Conservation (phyloP, 2,888 invertebrate genomes). For the Microctonus aethiopoides region DNA sequence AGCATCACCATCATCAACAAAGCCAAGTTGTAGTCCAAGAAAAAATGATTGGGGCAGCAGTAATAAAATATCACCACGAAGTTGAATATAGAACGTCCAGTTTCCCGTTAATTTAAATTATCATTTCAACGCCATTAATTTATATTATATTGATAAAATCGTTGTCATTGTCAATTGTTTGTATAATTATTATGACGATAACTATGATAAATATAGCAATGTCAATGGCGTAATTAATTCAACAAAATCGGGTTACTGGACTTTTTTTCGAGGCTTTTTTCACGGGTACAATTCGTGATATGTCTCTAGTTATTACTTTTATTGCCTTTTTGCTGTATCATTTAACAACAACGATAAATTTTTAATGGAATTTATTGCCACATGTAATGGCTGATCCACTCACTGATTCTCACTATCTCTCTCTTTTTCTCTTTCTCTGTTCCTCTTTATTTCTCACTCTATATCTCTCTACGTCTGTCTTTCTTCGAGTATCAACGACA, state of each 20-base stretch:
- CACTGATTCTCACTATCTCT: not conserved
- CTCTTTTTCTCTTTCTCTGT: not conserved
- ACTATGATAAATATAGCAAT: conserved; percentile 25
- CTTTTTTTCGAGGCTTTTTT: conserved; percentile 54
- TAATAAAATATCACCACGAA: conserved; percentile 38
- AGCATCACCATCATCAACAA: conserved; percentile 45
- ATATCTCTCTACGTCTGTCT: not conserved
- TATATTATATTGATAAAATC: conserved; percentile 30
- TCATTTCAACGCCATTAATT: conserved; percentile 31
- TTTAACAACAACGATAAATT: conserved; percentile 7
- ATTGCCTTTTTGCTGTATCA: not conserved
- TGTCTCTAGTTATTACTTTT: conserved; percentile 17
- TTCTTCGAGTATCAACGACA: not conserved
- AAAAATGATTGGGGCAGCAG: conserved; percentile 41
- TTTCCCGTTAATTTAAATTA: conserved; percentile 50
- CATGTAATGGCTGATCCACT: not conserved
- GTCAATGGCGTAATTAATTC: conserved; percentile 40
- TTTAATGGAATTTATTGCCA: conserved; percentile 1
- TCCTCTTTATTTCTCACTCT: not conserved
- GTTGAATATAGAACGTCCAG: conserved; percentile 58
- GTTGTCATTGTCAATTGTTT: conserved; percentile 30
- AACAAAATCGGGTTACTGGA: conserved; percentile 58
- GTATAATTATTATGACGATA: conserved; percentile 14
- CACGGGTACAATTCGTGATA: conserved; percentile 51
- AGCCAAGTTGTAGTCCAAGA: conserved; percentile 36